phyloP scores from a whole-genome alignment of 2,888 invertebrate genomes.

The Tachystola acroxantha region DNA sequence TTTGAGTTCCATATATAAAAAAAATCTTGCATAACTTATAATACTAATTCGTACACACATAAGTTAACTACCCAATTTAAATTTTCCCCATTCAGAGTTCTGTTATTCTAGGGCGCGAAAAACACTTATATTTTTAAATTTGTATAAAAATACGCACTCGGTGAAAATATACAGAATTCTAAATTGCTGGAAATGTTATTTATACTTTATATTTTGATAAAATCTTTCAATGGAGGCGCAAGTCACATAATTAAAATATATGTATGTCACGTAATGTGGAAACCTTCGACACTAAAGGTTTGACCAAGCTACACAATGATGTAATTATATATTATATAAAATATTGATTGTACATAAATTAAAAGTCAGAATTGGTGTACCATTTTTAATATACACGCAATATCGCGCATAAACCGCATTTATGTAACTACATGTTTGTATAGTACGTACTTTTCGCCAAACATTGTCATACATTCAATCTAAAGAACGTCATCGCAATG shows the following conservation, averaged over 20 bases:
- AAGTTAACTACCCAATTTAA: too few relatives aligned
- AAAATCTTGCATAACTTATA: too few relatives aligned
- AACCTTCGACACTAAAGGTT: slow-evolving; percentile 15
- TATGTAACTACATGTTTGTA: slow-evolving; percentile 15
- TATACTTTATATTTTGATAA: too few relatives aligned
- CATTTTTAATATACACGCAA: slow-evolving; percentile 15
- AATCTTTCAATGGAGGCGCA: too few relatives aligned
- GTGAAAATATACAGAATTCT: too few relatives aligned
- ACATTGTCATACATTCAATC: slow-evolving; percentile 22
- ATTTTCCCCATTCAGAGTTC: too few relatives aligned
- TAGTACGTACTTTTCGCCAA: slow-evolving; percentile 13
- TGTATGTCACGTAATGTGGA: background rate
- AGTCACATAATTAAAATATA: background rate
- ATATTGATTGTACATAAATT: slow-evolving; percentile 9
- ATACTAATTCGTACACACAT: too few relatives aligned
- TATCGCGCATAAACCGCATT: slow-evolving; percentile 24
- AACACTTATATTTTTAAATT: too few relatives aligned
- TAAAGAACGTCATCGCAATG: slow-evolving; percentile 24
- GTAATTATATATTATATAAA: slow-evolving; percentile 7
- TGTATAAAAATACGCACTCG: too few relatives aligned
- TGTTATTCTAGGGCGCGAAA: too few relatives aligned
- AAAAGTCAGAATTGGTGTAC: slow-evolving; percentile 8
- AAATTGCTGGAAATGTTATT: too few relatives aligned
- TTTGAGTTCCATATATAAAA: too few relatives aligned
- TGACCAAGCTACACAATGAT: slow-evolving; percentile 23